Base-by-base conservation (phyloP, 1,140 invertebrate species). In the Drosophila saltans region DNA sequence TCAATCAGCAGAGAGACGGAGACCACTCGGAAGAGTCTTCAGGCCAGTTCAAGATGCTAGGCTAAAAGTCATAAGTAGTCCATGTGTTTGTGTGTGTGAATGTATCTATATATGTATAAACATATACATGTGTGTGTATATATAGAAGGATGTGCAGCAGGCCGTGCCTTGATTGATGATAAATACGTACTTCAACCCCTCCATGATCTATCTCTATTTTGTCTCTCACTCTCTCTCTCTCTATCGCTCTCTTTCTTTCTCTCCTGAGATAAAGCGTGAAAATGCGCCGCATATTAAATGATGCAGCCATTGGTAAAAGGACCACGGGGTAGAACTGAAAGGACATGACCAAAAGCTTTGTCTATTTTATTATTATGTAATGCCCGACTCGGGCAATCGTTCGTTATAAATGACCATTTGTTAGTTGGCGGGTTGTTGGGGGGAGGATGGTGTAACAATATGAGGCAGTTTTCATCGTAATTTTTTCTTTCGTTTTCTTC, bases 371-470 rank as follows among this genome's bases (percentile, higher is more conserved):
- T 85, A 82, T 88, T 88, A 83, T 88, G 48, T 88, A 86, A 83
- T 75, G 72, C 80, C 75, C 55, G 41, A 58, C n/a, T 10, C 72
- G 43, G 67, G 72, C 72, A 78, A 89, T 88, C 84, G 71, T 88
- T 88, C 84, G 71, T 88, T 88, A 89, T 88, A 88, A 88, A 88
- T 88, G 84, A 89, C 83, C 83, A 68, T 80, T 88, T 72, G 83
- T 70, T 62, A 64, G 77, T 10, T 9, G 21, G 24, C 21, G 8
- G 45, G 16, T 21, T 6, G 45, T 48, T 48, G 6, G 5, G 45
- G 45, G 45, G 6, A 55, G 40, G 67, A 48, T 26, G 36, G 28
- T 4, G 28, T 30, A 30, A 30, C 28, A 30, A 30, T 16, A 26
- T 60, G 16, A 28, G 43, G 45, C 69, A 66, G 57, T 43, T 68